Evolutionary conservation across 2,797 vertebrate genomes (phyloP), one percentile per base, ranked within the genome.

Genomic region (Sebastes reedi): DNA sequence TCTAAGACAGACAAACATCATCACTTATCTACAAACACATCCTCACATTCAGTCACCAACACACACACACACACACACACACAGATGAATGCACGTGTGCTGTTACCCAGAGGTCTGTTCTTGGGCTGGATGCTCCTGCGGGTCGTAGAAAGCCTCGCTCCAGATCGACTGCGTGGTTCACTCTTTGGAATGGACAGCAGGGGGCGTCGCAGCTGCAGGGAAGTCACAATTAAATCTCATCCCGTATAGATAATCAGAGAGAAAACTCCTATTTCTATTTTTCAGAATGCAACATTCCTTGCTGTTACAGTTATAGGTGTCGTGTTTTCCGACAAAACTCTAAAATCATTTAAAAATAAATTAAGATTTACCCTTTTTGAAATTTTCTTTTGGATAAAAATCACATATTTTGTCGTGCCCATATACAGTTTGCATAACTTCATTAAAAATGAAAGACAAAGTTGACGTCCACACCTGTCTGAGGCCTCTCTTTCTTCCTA

Each of bases 41-140:
- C 18, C 12, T 70, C 39, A 24, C 22, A 6, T 4, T 30, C 52
- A 46, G 29, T 52, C 27, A 27, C 25, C 27, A 8, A 34, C 32
- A 32, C 29, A 34, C 30, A 8, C 30, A n/a, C 25, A n/a, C 9
- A 2, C 20, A 39, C 65, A 75, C 52, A 75, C 60, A 82, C 54
- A 77, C 32, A 72, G 18, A 69, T 3, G 71, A 73, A 59, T 70
- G 22, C 52, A 6, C 7, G 50, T 27, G 62, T 67, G 46, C 3
- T 10, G 78, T 96, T 97, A 97, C 98, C 97, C 11, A 97, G 88
- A 4, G 97, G 96, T 91, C 97, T 99, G 54, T 95, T 96, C 88
- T 99, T 99, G 25, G 98, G 98, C 90, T 99, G 99, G 93, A 99
- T 97, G 95, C 97, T 99, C 79, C 98, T 94, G 10, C 98, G 96